Evolutionary conservation across 2,113 vertebrate species (phyloP).

Genomic region (Misgurnus anguillicaudatus): DNA sequence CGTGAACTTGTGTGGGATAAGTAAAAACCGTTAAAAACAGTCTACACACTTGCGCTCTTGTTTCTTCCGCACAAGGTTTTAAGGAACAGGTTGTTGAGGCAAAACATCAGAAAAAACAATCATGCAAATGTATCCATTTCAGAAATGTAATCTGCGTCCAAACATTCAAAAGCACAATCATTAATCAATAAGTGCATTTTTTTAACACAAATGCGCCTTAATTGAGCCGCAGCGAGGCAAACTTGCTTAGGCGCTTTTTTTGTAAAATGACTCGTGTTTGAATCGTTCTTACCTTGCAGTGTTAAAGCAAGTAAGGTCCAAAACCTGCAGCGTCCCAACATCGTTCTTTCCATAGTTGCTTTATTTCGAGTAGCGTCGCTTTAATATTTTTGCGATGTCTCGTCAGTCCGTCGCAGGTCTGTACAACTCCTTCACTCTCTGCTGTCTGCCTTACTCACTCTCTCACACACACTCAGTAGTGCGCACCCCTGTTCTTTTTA

Average conservation of each 20-base stretch:
- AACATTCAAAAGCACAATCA: not conserved
- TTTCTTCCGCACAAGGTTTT: not conserved
- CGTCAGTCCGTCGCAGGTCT: constrained; percentile 48
- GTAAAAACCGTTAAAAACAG: too few species aligned
- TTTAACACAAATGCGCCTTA: too few species aligned
- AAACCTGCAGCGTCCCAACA: constrained; percentile 64
- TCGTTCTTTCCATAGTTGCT: constrained; percentile 66
- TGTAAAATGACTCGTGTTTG: not conserved
- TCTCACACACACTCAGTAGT: constrained; percentile 29
- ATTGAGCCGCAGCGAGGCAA: too few species aligned
- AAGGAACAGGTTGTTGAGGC: constrained; percentile 14
- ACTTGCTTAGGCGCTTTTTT: not conserved
- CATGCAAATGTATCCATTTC: not conserved
- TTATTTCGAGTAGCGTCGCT: constrained; percentile 9
- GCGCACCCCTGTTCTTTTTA: constrained; percentile 29
- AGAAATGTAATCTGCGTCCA: not conserved
- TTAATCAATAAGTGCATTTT: not conserved
- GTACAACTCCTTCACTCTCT: constrained; percentile 47
- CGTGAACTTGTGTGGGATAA: too few species aligned
- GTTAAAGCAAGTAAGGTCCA: constrained; percentile 69
- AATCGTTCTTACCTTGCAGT: constrained; percentile 66
- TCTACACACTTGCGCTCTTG: not conserved
- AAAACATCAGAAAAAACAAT: too few species aligned
- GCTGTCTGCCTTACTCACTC: constrained; percentile 28
- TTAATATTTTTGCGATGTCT: constrained; percentile 25